Evolutionary conservation across 2,888 invertebrate genomes (phyloP).

Genomic region (Lobophora halterata): DNA sequence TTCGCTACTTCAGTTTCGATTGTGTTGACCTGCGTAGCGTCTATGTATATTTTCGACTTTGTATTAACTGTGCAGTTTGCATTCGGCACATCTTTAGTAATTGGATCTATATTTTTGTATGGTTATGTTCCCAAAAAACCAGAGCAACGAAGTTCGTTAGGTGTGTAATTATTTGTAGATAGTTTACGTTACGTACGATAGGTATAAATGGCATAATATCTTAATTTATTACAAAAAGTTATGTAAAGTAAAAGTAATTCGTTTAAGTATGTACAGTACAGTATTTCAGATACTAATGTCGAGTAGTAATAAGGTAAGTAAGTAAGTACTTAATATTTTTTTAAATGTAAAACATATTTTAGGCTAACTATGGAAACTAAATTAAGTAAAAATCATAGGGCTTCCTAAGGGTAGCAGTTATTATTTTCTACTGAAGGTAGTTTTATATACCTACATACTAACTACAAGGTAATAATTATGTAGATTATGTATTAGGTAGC

Average conservation of each 20-base stretch:
- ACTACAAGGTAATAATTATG: too few species aligned
- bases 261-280: too few species aligned
- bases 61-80: slow-evolving; percentile 92
- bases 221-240: too few species aligned
- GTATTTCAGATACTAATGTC: not conserved
- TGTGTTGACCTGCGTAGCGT: slow-evolving; percentile 95
- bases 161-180: slow-evolving; percentile 54
- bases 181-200: too few species aligned
- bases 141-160: slow-evolving; percentile 55
- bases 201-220: too few species aligned
- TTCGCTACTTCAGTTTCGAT: slow-evolving; percentile 99
- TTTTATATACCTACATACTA: too few species aligned
- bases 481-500: too few species aligned
- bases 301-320: not conserved
- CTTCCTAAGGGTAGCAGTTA: slow-evolving; percentile 2
- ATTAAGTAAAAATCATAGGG: not conserved
- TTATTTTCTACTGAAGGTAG: too few species aligned
- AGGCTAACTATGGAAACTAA: too few species aligned
- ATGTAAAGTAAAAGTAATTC: too few species aligned
- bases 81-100: slow-evolving; percentile 92
- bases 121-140: slow-evolving; percentile 86
- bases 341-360: too few species aligned
- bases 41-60: slow-evolving; percentile 95
- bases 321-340: not conserved
- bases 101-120: slow-evolving; percentile 96